Conservation (phyloP, 2,797 vertebrate genomes). For the Bovichtus diacanthus region DNA sequence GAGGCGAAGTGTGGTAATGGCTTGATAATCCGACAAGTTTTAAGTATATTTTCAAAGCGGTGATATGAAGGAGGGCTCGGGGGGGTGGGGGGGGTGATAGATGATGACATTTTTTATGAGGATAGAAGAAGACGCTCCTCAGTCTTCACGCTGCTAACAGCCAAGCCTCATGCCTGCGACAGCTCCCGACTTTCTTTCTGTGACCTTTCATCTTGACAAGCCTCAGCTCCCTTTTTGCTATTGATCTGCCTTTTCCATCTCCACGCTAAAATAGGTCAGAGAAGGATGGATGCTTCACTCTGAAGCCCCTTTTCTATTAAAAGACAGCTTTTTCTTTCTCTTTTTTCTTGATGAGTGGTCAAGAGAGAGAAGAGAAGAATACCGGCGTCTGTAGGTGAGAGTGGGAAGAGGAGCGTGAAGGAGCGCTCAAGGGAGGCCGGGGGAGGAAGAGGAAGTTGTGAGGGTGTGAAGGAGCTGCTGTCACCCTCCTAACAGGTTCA, state of each 20-base stretch:
- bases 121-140: slow-evolving; percentile 29
- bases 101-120: slow-evolving; percentile 30
- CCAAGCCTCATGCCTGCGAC: slow-evolving; percentile 12
- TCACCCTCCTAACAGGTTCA: slow-evolving; percentile 17
- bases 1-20: slow-evolving; percentile 11
- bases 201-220: slow-evolving; percentile 56
- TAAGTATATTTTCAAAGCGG: slow-evolving; percentile 19
- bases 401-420: slow-evolving; percentile 5
- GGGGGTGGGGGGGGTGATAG: too few relatives aligned
- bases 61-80: slow-evolving; percentile 24
- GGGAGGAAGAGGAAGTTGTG: slow-evolving; percentile 13
- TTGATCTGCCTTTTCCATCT: slow-evolving; percentile 42
- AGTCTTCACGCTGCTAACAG: background rate
- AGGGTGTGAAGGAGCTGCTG: slow-evolving; percentile 44
- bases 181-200: slow-evolving; percentile 29
- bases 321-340: slow-evolving; percentile 13
- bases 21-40: slow-evolving; percentile 40
- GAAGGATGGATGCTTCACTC: background rate
- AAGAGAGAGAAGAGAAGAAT: background rate
- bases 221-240: background rate
- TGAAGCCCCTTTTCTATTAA: slow-evolving; percentile 12
- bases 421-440: slow-evolving; percentile 5
- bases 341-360: slow-evolving; percentile 22
- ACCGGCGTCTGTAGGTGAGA: background rate
- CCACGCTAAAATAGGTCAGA: slow-evolving; percentile 23